Conservation (phyloP, 2,797 vertebrate species). For the Pipistrellus pipistrellus region DNA sequence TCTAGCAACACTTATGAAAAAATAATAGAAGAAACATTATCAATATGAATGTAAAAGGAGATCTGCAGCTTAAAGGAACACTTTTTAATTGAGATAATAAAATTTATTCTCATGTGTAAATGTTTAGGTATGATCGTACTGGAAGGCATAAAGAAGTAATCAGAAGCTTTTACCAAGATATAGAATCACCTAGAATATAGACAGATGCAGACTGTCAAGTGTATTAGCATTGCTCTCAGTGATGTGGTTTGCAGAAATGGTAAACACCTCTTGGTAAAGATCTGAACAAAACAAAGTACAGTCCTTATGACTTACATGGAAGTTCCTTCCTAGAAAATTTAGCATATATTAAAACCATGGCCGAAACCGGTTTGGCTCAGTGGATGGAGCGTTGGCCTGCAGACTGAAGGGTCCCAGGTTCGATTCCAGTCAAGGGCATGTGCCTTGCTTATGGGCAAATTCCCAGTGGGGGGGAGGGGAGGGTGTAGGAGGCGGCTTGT, state of each 20-base stretch:
- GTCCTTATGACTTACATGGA: neutral
- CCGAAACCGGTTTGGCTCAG: no score
- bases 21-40: neutral
- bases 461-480: no score
- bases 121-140: neutral
- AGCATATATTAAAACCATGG: conserved; percentile 22
- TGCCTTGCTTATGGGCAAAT: no score
- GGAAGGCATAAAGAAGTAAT: neutral
- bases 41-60: neutral
- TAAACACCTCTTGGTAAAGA: neutral
- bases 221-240: neutral
- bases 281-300: neutral
- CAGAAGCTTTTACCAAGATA: conserved; percentile 17
- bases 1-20: neutral
- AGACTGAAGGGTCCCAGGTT: no score
- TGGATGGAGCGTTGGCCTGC: no score
- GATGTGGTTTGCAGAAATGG: conserved; percentile 11
- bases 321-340: neutral
- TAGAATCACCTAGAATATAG: neutral
- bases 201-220: neutral
- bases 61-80: neutral
- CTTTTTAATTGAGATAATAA: neutral
- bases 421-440: no score
- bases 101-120: conserved; percentile 10
- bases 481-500: no score